Base-by-base conservation (phyloP, 2,797 vertebrate species). In the Enoplosus armatus region DNA sequence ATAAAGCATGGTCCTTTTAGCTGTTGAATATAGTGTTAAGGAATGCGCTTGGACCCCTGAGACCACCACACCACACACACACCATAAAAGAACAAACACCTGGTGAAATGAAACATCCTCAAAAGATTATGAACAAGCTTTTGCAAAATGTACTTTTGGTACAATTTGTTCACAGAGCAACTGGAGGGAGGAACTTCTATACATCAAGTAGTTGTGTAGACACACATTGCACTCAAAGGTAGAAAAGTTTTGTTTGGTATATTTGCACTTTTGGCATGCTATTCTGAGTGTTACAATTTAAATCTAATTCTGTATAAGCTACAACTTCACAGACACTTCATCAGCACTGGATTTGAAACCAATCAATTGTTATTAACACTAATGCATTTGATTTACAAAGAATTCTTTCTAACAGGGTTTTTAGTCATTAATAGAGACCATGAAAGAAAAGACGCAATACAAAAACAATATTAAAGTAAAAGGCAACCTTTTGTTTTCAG, bases 401-500 rank as follows among this genome's bases (percentile, higher is more conserved):
- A 16, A 22, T 61, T 56, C 55, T 70, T 50, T 53, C 2, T 27
- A 22, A 50, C 8, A 20, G 3, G 2, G 29, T 47, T 65, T 61
- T 77, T 16, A 33, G 31, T 9, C 22, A 26, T 47, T 37, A 22
- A 72, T 15, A 29, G 7, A 37, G 8, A 58, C 10, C 15, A 50
- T 33, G 22, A 45, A 53, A 55, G 39, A 59, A 14, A 37, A 39
- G 1, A 43, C 9, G 15, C 1, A 35, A 55, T 8, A 22, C 6
- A 61, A 58, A 58, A 10, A 33, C n/a, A 16, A 43, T 43, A 33
- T 35, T 31, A 33, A 27, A 29, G 0, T 47, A 15, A 2, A 73
- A 24, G 22, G 45, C 22, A 56, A 47, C 16, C 0, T 61, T 77
- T 62, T 69, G 26, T 48, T 69, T 48, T 70, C 41, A 70, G 16